These are phyloP conservation scores for Actinostola sp. DNA, from an alignment of 92 coral and sea anemone genomes.

Conservation along the genomic window DNA sequence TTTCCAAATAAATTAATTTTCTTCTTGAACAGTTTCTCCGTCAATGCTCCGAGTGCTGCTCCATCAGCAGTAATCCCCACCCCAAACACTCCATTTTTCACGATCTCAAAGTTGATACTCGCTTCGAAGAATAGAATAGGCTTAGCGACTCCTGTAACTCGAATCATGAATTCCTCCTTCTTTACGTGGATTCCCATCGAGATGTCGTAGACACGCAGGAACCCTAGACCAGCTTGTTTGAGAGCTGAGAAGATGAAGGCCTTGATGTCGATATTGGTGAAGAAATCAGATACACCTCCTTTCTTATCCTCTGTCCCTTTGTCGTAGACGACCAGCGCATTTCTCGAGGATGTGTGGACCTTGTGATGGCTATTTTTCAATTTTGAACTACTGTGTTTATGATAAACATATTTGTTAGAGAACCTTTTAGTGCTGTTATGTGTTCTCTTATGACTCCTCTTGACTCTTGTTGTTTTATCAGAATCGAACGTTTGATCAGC, in stretches of 20 bases:
- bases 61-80: conserved; percentile 62
- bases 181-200: conserved; percentile 38
- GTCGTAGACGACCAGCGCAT: neutral
- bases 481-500: neutral
- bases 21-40: conserved; percentile 48
- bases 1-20: conserved; percentile 50
- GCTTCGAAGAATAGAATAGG: conserved; percentile 41
- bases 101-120: conserved; percentile 50
- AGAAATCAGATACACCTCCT: conserved; percentile 6
- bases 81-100: conserved; percentile 60
- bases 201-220: conserved; percentile 40
- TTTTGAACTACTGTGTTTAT: no score
- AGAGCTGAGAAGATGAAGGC: conserved; percentile 26
- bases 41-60: conserved; percentile 48
- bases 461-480: neutral
- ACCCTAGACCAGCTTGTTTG: conserved; percentile 41
- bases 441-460: no score
- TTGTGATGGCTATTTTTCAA: no score
- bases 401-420: no score
- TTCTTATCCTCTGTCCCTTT: conserved; percentile 3
- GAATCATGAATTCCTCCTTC: conserved; percentile 30
- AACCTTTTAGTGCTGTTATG: no score
- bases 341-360: no score
- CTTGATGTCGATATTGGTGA: conserved; percentile 24
- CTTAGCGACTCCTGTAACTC: conserved; percentile 53